Evolutionary conservation across 2,888 invertebrate genomes (phyloP), one percentile per base, ranked within the genome.

Genomic region (Ophion ventricosus): DNA sequence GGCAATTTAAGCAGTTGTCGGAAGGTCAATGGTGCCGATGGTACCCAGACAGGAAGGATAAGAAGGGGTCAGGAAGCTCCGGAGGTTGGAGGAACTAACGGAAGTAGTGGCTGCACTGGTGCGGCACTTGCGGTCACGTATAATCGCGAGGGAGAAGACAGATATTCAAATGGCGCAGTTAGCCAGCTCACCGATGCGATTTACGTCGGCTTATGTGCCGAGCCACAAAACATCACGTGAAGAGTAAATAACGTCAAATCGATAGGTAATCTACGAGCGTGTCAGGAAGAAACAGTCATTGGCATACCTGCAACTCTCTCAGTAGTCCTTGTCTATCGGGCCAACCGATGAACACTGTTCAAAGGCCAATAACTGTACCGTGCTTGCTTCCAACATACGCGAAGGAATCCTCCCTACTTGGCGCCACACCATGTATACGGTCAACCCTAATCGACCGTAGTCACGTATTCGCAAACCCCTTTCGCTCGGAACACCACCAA

Each of bases 121-220:
- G 49, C 49, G 75, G 49, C 63, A 35, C 61, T 80, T 86, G 87
- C 76, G 87, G 87, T 87, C 86, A 86, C 87, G 87, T 87, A 87
- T 87, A 87, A 87, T 87, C 87, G 86, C 63, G 81, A 57, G 73
- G 80, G 84, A 83, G 59, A 76, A 85, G 87, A 84, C 85, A 83
- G 87, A 86, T 85, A 87, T 87, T 87, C 87, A 84, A 87, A 87
- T 87, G 80, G 79, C 79, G 85, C 72, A 75, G 83, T 82, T 76
- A 74, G 63, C 70, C 49, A 17, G 49, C 49, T 70, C 77, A 74
- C 78, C 59, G 67, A 69, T 29, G 63, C 72, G 74, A 76, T 76
- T 64, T 83, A 72, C 83, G 72, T 83, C 35, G 49, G 64, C 29
- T 56, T 57, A 43, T 25, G n/a, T 59, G 35, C 35, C 14, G 66